phyloP scores from a whole-genome alignment of 2,113 vertebrate genomes.

The Ia io region DNA sequence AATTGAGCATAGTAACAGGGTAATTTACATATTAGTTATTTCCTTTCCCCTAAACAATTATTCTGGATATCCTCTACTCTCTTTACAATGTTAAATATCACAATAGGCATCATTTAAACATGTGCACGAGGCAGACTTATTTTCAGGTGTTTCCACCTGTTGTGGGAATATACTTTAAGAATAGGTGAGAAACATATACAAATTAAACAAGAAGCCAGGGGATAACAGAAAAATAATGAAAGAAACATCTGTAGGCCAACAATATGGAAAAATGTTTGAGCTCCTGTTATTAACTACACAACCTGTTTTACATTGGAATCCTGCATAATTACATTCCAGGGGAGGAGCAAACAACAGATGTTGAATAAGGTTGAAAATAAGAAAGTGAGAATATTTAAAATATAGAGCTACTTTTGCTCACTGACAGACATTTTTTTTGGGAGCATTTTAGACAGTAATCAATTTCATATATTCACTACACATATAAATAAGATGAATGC shows the following conservation, averaged over 20 bases:
- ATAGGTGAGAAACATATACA: slow-evolving; percentile 55
- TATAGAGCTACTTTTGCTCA: slow-evolving; percentile 51
- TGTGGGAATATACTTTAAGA: slow-evolving; percentile 62
- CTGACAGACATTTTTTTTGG: slow-evolving; percentile 63
- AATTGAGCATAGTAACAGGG: neutral
- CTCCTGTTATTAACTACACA: slow-evolving; percentile 75
- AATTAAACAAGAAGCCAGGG: slow-evolving; percentile 64
- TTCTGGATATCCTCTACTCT: neutral
- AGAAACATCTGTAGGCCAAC: slow-evolving; percentile 73
- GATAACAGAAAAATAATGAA: neutral
- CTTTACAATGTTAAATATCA: neutral
- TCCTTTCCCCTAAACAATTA: neutral
- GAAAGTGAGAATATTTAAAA: slow-evolving; percentile 68
- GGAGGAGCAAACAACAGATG: slow-evolving; percentile 74
- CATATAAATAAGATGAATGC: slow-evolving; percentile 79
- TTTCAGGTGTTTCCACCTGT: slow-evolving; percentile 72
- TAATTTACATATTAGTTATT: neutral
- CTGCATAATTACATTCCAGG: slow-evolving; percentile 74
- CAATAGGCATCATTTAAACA: slow-evolving; percentile 26
- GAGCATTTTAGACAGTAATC: slow-evolving; percentile 71
- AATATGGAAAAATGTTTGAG: slow-evolving; percentile 72
- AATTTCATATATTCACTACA: slow-evolving; percentile 74
- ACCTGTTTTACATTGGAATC: slow-evolving; percentile 74
- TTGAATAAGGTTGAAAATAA: slow-evolving; percentile 74
- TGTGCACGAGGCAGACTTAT: slow-evolving; percentile 47